Base-by-base conservation (phyloP, 2,888 invertebrate genomes). In the Lasioglossum marginatum region DNA sequence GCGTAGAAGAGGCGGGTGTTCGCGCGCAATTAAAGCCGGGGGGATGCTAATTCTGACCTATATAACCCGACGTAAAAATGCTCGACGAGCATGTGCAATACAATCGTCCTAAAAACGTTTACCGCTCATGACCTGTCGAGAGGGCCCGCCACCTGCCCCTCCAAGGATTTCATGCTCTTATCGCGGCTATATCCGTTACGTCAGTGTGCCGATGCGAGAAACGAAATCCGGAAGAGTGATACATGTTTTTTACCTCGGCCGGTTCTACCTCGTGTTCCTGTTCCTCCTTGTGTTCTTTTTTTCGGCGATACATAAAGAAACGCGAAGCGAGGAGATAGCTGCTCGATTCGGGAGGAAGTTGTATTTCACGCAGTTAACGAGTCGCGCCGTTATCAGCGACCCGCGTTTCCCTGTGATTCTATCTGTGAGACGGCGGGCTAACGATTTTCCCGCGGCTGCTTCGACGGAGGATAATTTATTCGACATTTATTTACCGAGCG, bases 11-110 rank as follows among this genome's bases (percentile, higher is more conserved):
- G 82, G 82, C 82, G 82, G 87, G 81, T 87, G 82, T 83, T 88
- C 82, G 77, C 45, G 81, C 83, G 93, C 91, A 93, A 93, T 94
- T 93, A 94, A 92, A 92, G 81, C 83, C 89, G 83, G 85, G 88
- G 90, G 90, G 87, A 94, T 94, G 94, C 92, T 93, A 93, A 94
- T 93, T 94, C 90, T 90, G 93, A 94, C 93, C 94, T 89, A 93
- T 93, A 93, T 92, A 92, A 87, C 68, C 66, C 37, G 31, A 52
- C 86, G 92, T 90, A 94, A 92, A 93, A 94, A 93, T 89, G 85
- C 84, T 83, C 82, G 76, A 81, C 85, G 89, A 91, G 90, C 92
- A 92, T 91, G 92, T 92, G 92, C 93, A 88, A 91, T 91, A 89
- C 87, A 90, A 92, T 92, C 88, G 90, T 88, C 86, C 79, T 74